Conservation (phyloP, 2,797 vertebrate species). For the Crypturellus tataupa region DNA sequence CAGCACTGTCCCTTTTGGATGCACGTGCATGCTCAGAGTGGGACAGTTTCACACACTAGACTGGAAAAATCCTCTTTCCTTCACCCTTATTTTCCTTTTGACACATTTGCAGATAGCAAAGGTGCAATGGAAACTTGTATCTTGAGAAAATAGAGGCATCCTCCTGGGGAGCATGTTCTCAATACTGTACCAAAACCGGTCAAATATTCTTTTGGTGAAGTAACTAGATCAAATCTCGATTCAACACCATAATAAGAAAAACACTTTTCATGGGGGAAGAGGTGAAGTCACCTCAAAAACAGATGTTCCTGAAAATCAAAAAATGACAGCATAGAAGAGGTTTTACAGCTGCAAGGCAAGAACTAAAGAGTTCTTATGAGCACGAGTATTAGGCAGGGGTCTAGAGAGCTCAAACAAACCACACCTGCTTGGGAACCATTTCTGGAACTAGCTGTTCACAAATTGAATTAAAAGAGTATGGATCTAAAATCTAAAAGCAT, state of each 20-base stretch:
- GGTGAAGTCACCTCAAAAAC: background rate
- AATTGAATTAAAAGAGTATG: background rate
- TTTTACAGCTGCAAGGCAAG: background rate
- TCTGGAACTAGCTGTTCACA: background rate
- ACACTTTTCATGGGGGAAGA: background rate
- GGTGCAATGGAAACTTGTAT: background rate
- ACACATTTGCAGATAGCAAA: background rate
- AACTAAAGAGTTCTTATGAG: background rate
- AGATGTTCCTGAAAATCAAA: background rate
- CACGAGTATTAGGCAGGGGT: background rate
- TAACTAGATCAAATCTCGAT: background rate
- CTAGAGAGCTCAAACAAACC: background rate
- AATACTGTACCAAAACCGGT: background rate
- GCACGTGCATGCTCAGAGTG: background rate
- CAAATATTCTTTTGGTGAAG: background rate
- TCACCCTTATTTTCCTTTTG: background rate
- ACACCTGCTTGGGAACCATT: background rate
- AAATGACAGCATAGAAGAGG: background rate
- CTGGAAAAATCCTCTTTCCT: background rate
- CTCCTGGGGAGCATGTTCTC: background rate
- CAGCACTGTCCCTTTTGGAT: background rate
- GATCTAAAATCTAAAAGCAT: background rate
- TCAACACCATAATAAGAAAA: background rate
- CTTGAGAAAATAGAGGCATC: background rate
- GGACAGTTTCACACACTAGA: background rate